These are phyloP conservation scores for Hololepta plana DNA, from an alignment of 2,888 invertebrate species.

Conservation along the genomic window DNA sequence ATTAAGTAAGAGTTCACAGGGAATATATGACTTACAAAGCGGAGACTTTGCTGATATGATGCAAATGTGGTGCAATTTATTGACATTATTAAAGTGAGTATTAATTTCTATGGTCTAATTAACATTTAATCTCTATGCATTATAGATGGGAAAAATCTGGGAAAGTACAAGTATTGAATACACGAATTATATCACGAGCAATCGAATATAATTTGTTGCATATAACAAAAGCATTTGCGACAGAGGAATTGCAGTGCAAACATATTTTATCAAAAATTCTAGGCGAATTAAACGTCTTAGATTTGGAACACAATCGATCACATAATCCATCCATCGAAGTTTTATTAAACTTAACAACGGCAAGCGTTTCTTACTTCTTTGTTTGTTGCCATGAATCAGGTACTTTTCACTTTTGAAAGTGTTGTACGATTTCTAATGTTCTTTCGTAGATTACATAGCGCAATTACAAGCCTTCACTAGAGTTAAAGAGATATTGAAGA, in stretches of 20 bases:
- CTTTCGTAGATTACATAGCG: conserved; percentile 34
- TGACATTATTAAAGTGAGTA: conserved; percentile 18
- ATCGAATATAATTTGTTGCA: conserved; percentile 29
- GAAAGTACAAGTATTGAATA: conserved; percentile 24
- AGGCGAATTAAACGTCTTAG: too few relatives aligned
- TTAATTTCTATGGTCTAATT: neutral
- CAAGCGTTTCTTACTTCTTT: conserved; percentile 61
- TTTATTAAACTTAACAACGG: conserved; percentile 47
- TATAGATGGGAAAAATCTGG: conserved; percentile 44
- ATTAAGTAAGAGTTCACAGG: conserved; percentile 18
- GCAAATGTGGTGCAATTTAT: conserved; percentile 24
- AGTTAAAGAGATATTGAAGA: conserved; percentile 41
- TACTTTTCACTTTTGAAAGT: too few relatives aligned
- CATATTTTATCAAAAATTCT: conserved; percentile 43
- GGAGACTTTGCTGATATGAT: conserved; percentile 16
- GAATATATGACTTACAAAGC: conserved; percentile 12
- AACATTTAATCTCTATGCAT: neutral
- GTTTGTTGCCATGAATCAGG: conserved; percentile 49
- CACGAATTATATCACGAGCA: conserved; percentile 28
- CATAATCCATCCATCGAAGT: conserved; percentile 42
- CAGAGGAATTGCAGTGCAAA: conserved; percentile 23
- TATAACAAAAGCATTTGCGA: conserved; percentile 25
- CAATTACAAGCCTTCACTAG: conserved; percentile 47
- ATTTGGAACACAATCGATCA: too few relatives aligned
- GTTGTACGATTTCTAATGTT: neutral